Conservation (phyloP, 2,797 vertebrate species). For the Rhabdophis nuchalis region DNA sequence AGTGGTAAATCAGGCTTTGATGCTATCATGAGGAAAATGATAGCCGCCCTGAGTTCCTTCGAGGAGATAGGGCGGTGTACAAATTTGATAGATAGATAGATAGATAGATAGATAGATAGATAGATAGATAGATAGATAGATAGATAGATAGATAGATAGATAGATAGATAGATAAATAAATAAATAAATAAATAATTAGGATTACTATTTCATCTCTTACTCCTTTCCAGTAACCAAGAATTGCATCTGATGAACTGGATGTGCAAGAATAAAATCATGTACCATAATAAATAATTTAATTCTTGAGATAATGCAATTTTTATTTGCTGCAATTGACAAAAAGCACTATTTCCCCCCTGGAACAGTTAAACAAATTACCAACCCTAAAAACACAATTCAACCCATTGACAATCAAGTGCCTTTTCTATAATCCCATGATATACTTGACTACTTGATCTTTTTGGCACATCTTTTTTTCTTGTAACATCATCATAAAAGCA, state of each 20-base stretch:
- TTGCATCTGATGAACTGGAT: background rate
- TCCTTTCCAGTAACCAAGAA: background rate
- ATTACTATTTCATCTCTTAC: background rate
- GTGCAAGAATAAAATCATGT: background rate
- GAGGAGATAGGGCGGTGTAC: too few relatives aligned
- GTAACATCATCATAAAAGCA: background rate
- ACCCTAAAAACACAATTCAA: background rate
- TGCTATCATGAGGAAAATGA: background rate
- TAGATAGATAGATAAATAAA: too few relatives aligned
- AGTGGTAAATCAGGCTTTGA: background rate
- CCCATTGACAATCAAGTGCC: background rate
- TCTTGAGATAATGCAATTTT: background rate
- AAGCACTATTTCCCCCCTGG: too few relatives aligned
- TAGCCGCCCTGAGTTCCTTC: too few relatives aligned
- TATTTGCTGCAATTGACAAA: background rate
- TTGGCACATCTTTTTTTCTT: rapidly evolving
- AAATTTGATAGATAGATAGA: too few relatives aligned
- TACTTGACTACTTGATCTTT: background rate
- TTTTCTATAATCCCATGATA: background rate
- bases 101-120: too few relatives aligned
- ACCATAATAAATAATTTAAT: background rate
- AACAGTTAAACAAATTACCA: background rate
- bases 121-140: too few relatives aligned
- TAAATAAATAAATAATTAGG: too few relatives aligned
- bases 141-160: too few relatives aligned